Conservation (phyloP, 2,797 vertebrate species). For the Adelosebastes latens region DNA sequence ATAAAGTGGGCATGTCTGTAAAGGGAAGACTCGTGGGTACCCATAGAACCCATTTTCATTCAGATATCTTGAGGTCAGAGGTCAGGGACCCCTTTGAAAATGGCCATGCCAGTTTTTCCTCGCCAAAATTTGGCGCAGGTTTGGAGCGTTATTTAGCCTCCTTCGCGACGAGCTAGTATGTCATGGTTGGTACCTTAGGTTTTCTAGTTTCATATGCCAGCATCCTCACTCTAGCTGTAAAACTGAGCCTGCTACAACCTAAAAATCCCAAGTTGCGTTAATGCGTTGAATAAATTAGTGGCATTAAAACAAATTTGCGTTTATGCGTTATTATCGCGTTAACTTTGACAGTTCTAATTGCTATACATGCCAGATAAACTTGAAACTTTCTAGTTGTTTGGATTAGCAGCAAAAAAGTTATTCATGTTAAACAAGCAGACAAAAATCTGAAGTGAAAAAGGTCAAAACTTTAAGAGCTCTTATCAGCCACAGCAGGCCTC, state of each 20-base stretch:
- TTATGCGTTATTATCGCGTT: neutral
- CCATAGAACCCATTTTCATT: no score
- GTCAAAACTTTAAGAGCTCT: conserved; percentile 37
- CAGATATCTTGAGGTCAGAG: neutral
- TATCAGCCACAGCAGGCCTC: conserved; percentile 63
- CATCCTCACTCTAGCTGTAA: neutral
- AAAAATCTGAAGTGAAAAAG: conserved; percentile 14
- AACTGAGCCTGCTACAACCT: neutral
- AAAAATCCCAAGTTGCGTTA: neutral
- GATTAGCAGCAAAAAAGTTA: neutral
- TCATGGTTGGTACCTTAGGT: neutral
- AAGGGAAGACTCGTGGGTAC: no score
- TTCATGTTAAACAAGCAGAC: conserved; percentile 15
- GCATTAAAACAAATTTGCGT: neutral
- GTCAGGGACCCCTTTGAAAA: neutral
- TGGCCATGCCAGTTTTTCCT: rapidly evolving
- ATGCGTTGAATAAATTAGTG: neutral
- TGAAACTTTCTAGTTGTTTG: conserved; percentile 5
- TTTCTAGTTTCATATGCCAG: neutral
- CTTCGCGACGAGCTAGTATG: rapidly evolving
- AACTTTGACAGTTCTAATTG: no score
- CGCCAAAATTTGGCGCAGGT: no score
- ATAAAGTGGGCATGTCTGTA: no score
- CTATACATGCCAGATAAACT: neutral
- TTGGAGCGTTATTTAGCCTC: neutral